A percentile compares a stretch with the other conserved stretches of the same genome.
Evolutionary conservation across 2,113 vertebrate species (phyloP).

Genomic region (Ardeotis arabs): DNA sequence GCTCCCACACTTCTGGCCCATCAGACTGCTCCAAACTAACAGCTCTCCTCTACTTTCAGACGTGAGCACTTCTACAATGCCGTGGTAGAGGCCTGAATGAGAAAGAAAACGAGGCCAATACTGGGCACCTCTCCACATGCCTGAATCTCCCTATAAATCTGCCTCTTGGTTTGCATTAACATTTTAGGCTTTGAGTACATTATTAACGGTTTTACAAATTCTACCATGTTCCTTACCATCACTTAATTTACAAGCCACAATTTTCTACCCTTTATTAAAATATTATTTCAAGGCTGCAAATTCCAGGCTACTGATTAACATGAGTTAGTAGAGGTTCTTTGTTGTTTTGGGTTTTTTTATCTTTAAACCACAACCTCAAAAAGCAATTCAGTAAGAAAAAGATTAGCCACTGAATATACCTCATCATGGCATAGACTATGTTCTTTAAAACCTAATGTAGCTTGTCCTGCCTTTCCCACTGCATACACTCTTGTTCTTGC

Average conservation of each 20-base stretch:
- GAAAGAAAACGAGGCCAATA: neutral
- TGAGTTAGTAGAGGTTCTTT: neutral
- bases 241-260: neutral
- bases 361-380: no score
- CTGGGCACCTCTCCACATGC: neutral
- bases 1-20: neutral
- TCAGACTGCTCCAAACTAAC: neutral
- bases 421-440: no score
- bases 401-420: no score
- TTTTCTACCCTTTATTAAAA: neutral
- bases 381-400: no score
- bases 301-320: neutral
- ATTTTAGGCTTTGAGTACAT: neutral
- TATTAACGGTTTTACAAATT: neutral
- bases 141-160: neutral
- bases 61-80: neutral
- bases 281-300: neutral
- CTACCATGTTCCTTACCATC: neutral
- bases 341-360: no score
- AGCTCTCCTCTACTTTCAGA: neutral
- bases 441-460: no score
- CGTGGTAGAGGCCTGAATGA: neutral
- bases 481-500: no score
- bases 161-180: neutral
- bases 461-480: no score